Evolutionary conservation across 2,797 vertebrate species (phyloP), one percentile per base, ranked within the genome.

Genomic region (Coendou prehensilis): DNA sequence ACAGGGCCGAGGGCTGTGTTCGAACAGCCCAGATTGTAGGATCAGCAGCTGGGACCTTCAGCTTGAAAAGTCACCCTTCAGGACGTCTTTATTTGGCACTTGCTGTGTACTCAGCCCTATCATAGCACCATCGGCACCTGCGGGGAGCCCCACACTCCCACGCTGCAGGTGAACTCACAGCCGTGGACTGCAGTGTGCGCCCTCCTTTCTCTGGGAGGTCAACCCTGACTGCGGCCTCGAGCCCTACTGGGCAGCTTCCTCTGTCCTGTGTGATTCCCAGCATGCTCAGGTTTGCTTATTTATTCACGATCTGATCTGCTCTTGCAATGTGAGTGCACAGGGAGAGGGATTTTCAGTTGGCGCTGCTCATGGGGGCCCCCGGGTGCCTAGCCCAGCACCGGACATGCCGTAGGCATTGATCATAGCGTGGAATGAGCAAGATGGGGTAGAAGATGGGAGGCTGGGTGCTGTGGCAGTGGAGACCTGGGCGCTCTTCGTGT

Each of bases 41-140:
- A 6, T 89, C 76, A 20, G 95, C 78, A 82, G 4, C 69, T 33
- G 64, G 47, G 86, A 26, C 73, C 88, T 75, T 64, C 54, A 30
- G 47, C 59, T 78, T 83, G 95, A 95, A 91, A 85, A 79, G 4
- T 93, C 91, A 14, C n/a, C 91, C 45, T n/a, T 47, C 84, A 23
- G 82, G 17, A 57, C 0, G 2, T 75, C 87, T 88, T 73, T 91
- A 18, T 64, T 67, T 89, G 94, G 80, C 56, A 3, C 95, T 89
- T 64, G 69, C 87, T 94, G 54, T 89, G 81, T 89, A 81, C 90
- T 85, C 57, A 64, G 91, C 61, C 9, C n/a, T 50, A 0, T 9
- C 20, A 15, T 56, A 26, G 47, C 56, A 1, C 82, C 28, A 2
- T 56, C 26, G 6, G 61, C 17, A 87, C 47, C 64, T 14, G 15